Conservation (phyloP, 1,140 invertebrate genomes). For the Zophobas atratus region DNA sequence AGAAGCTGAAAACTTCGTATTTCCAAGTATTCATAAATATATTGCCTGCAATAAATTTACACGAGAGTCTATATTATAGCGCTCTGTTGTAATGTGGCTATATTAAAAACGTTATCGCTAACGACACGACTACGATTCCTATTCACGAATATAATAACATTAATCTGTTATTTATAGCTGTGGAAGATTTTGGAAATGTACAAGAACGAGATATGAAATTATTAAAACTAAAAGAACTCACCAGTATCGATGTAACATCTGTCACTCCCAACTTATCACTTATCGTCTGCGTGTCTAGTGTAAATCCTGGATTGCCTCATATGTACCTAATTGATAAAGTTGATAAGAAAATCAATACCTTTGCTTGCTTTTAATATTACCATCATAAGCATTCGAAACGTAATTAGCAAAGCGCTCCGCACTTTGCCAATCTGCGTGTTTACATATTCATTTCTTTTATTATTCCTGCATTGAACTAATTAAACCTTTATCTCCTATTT, state of each 20-base stretch:
- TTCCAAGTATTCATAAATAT: no score
- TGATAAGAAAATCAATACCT: conserved; percentile 31
- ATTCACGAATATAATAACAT: no score
- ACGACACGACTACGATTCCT: no score
- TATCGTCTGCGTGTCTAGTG: conserved; percentile 12
- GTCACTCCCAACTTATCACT: conserved; percentile 19
- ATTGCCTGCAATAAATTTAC: no score
- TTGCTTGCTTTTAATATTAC: conserved; percentile 1
- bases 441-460: conserved; percentile 16
- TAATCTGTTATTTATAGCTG: no score
- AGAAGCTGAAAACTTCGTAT: no score
- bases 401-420: not conserved
- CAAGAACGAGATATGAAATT: not conserved
- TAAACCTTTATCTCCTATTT: conserved; percentile 26
- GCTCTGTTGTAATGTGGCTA: no score
- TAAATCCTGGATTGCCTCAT: not conserved
- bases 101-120: no score
- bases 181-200: no score
- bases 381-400: not conserved
- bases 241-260: not conserved
- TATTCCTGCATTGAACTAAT: conserved; percentile 29
- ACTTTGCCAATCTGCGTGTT: not conserved
- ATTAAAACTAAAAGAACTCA: conserved; percentile 3
- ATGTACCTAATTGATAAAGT: conserved; percentile 33
- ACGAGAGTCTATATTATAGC: no score